Percentiles rank a stretch among this genome's conserved stretches.
Conservation (phyloP, 2,113 vertebrate species). For the Dolichotis patagonum region DNA sequence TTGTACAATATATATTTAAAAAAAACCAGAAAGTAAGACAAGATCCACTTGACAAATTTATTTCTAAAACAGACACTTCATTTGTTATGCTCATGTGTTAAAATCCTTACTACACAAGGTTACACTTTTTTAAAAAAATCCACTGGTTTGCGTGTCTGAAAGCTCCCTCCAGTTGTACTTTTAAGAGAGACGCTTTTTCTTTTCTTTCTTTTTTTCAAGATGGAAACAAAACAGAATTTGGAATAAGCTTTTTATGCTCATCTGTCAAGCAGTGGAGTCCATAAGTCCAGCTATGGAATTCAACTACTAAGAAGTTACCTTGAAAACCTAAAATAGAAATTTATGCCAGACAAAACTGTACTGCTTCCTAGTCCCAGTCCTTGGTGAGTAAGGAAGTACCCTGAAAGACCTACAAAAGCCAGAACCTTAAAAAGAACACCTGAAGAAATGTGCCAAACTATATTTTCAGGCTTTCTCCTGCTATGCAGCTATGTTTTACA, state of each 20-base stretch:
- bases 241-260: slow-evolving; percentile 56
- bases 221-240: slow-evolving; percentile 74
- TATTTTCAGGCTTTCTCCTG: neutral
- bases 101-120: slow-evolving; percentile 25
- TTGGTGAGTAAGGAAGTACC: neutral
- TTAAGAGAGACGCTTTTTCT: slow-evolving; percentile 16
- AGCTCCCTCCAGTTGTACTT: slow-evolving; percentile 41
- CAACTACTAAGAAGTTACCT: slow-evolving; percentile 51
- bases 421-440: slow-evolving; percentile 45
- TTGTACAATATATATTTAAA: slow-evolving; percentile 80
- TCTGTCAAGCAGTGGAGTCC: slow-evolving; percentile 57
- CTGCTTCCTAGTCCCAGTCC: slow-evolving; percentile 31
- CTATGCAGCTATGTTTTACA: neutral
- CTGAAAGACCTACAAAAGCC: neutral
- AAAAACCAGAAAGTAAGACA: neutral
- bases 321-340: slow-evolving; percentile 56
- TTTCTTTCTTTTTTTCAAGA: neutral
- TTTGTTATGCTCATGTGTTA: neutral
- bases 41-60: slow-evolving; percentile 51
- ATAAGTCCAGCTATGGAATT: slow-evolving; percentile 27
- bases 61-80: slow-evolving; percentile 66
- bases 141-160: neutral
- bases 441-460: slow-evolving; percentile 11
- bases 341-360: neutral
- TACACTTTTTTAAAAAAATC: neutral